Evolutionary conservation across 2,888 invertebrate species (phyloP), one percentile per base, ranked within the genome.

Genomic region (Galeopsomyia nigrocyanea): DNA sequence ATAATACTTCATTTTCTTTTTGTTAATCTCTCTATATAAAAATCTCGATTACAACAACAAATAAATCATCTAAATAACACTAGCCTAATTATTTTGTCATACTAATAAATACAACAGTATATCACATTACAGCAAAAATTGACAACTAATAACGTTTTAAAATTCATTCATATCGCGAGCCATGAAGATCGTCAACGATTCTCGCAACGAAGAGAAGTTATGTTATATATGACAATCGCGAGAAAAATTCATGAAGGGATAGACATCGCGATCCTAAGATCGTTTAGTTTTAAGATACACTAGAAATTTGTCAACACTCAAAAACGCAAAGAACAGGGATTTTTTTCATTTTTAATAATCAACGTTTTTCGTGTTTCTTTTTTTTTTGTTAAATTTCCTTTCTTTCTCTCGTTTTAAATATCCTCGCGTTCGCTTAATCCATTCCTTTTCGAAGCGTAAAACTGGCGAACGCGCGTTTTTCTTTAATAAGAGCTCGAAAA

Each of bases 101-200:
- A 46, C 56, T 58, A 70, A 65, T 66, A 66, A 66, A 67, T 49
- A 51, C 22, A 70, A 74, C 66, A 70, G 46, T 65, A 51, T 64
- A 74, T 71, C 70, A 74, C 63, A 74, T 74, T 70, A 66, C 46
- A 69, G 68, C 50, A 64, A 68, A 26, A 71, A 71, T 74, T 71
- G 56, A 74, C 58, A 71, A 71, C 62, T 74, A 71, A 60, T 64
- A 63, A 56, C 49, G 63, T 51, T 3, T 39, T 51, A 39, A 60
- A 60, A 73, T 67, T 66, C 9, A 21, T 57, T 2, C 26, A n/a
- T 13, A 19, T 16, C 14, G 5, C 47, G 39, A 19, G 17, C 61
- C 61, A 55, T 46, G 60, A 70, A 70, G 64, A 46, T 57, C 51
- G 0, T 58, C 55, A 50, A 26, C 46, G 5, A 47, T 55, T 46